These are phyloP conservation scores for Eulithis prunata DNA, from an alignment of 2,888 invertebrate species.

Conservation along the genomic window DNA sequence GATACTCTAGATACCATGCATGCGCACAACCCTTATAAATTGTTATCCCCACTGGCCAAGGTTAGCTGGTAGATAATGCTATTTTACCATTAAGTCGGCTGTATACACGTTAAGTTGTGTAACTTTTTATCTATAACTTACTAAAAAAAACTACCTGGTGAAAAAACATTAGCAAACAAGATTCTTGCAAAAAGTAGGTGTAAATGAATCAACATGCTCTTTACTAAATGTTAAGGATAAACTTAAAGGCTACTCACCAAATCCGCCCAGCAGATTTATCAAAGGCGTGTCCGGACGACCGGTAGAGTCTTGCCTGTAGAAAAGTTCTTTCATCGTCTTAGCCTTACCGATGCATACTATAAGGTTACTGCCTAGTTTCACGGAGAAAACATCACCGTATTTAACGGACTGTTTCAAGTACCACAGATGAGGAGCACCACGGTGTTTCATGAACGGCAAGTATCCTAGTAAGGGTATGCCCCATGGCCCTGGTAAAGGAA, in stretches of 20 bases:
- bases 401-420: conserved; percentile 88
- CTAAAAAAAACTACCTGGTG: not conserved
- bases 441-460: conserved; percentile 86
- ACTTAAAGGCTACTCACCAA: conserved; percentile 85
- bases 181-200: conserved; percentile 9
- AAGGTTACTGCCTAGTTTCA: conserved; percentile 89
- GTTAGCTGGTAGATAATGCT: too few species aligned
- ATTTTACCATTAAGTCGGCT: too few species aligned
- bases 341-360: conserved; percentile 92
- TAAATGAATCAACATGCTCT: conserved; percentile 17
- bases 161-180: conserved; percentile 23
- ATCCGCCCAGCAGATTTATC: conserved; percentile 90
- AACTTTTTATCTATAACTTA: too few species aligned
- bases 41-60: too few species aligned
- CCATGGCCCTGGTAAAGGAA: conserved; percentile 87
- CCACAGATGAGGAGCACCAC: conserved; percentile 88
- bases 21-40: too few species aligned
- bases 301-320: conserved; percentile 90
- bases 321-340: conserved; percentile 89
- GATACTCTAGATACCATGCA: too few species aligned
- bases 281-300: conserved; percentile 92
- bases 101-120: too few species aligned
- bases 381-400: conserved; percentile 90
- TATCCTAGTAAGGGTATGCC: conserved; percentile 91
- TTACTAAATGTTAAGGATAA: conserved; percentile 15